Base-by-base conservation (phyloP, 2,113 vertebrate genomes). In the Phainopepla nitens region DNA sequence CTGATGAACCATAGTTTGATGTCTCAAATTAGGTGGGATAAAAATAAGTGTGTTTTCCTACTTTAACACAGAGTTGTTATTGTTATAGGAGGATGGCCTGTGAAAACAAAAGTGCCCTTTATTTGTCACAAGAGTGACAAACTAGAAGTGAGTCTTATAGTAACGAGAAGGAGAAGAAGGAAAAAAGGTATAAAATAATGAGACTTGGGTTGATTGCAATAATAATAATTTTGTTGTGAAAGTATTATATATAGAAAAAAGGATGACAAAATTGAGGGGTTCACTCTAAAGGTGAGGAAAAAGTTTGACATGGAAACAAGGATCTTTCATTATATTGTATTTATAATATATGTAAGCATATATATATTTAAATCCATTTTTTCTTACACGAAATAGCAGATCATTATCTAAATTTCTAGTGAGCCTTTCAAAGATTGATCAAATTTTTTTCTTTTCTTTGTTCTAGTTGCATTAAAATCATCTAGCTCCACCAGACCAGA, bases 401-500 rank as follows among this genome's bases (percentile, higher is more conserved):
- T 41, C 2, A 22, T 50, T 36, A 19, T 7, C 11, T 77, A 49
- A 22, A 49, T 79, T 56, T 78, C 44, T 45, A n/a, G 12, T 33
- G 33, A 73, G 6, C 29, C 15, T 69, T 65, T 84, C n/a, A 57
- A 66, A 73, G 7, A 57, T 17, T 18, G 33, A 20, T 89, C 23
- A 62, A 1, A 19, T 50, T 62, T 51, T 51, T 68, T 39, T 76
- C 3, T 56, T 65, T 41, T 84, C 47, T 42, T 11, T 50, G 14
- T 62, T 90, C 15, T 87, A 99, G 98, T 98, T 97, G 96, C 98
- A 77, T 95, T 98, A 87, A 98, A 98, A 64, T 96, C 97, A 57
- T 96, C 97, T 25, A 97, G 54, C 44, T 92, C 94, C 57, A 33
- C 86, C 62, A 89, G 90, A 68, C 33, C 92, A 86, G 97, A 98